These are phyloP conservation scores for Acanthosepion esculentum DNA, from an alignment of 2,888 invertebrate species.

Conservation along the genomic window DNA sequence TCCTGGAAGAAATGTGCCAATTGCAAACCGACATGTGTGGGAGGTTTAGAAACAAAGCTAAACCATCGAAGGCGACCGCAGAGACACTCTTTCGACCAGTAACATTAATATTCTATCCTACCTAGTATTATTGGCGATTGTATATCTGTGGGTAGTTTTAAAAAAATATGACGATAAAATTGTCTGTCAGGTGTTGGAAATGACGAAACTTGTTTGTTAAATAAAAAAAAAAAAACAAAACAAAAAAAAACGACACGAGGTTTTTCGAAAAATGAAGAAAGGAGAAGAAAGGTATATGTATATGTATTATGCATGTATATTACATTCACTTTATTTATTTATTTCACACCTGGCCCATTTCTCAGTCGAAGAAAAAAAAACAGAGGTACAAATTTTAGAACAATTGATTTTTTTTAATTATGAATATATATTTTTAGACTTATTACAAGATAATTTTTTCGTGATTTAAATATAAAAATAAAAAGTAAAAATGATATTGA, in stretches of 20 bases:
- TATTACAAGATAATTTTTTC: too few species aligned
- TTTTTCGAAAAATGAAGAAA: slow-evolving; percentile 6
- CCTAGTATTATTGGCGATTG: background rate
- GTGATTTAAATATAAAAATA: too few species aligned
- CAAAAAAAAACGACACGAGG: background rate
- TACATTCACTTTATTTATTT: background rate
- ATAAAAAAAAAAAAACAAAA: background rate
- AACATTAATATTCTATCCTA: background rate
- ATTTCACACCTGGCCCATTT: background rate
- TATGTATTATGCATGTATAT: background rate
- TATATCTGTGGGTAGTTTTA: background rate
- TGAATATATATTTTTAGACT: too few species aligned
- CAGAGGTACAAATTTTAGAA: too few species aligned
- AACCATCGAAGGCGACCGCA: background rate
- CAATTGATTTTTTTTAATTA: too few species aligned
- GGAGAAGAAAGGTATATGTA: slow-evolving; percentile 33
- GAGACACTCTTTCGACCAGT: background rate
- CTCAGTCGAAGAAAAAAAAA: background rate
- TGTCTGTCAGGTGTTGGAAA: slow-evolving; percentile 2
- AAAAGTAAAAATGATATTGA: too few species aligned
- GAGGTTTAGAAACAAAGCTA: background rate
- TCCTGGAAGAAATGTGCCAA: too few species aligned
- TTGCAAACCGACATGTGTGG: background rate
- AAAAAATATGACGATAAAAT: background rate
- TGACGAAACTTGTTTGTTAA: background rate